phyloP scores from a whole-genome alignment of 1,140 invertebrate genomes.

The Drosophila triauraria region DNA sequence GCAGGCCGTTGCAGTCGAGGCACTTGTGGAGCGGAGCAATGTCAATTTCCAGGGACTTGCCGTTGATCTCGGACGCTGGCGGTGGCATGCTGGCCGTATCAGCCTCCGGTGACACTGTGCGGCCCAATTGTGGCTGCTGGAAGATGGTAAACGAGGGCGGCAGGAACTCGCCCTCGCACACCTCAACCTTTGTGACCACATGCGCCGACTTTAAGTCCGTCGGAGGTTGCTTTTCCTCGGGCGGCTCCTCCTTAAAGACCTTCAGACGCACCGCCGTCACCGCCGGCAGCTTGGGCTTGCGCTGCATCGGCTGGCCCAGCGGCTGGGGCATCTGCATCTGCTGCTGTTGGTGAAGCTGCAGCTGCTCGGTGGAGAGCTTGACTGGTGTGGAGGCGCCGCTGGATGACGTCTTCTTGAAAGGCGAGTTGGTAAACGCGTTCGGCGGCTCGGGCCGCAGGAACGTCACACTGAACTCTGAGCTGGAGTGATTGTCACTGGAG shows the following conservation, averaged over 20 bases:
- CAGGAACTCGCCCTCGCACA: slow-evolving; percentile 53
- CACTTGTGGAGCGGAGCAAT: slow-evolving; percentile 72
- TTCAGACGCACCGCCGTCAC: slow-evolving; percentile 64
- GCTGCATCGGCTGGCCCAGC: slow-evolving; percentile 42
- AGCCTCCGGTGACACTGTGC: slow-evolving; percentile 4
- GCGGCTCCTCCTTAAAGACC: slow-evolving; percentile 70
- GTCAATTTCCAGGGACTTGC: slow-evolving; percentile 51
- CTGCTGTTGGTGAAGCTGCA: slow-evolving; percentile 39
- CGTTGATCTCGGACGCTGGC: slow-evolving; percentile 27
- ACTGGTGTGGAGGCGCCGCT: slow-evolving; percentile 42
- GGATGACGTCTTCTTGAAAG: slow-evolving; percentile 63
- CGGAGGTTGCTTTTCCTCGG: slow-evolving; percentile 40
- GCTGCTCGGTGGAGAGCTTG: slow-evolving; percentile 52
- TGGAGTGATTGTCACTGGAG: slow-evolving; percentile 58
- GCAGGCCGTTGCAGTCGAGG: slow-evolving; percentile 72
- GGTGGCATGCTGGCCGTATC: slow-evolving; percentile 57
- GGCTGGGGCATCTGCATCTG: slow-evolving; percentile 27
- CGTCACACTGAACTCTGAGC: slow-evolving; percentile 67
- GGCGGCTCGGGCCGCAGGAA: slow-evolving; percentile 70
- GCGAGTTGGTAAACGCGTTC: slow-evolving; percentile 73
- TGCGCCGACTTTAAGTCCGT: background rate
- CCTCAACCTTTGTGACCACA: slow-evolving; percentile 63
- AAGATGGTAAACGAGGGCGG: slow-evolving; percentile 70
- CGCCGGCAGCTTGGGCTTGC: slow-evolving; percentile 62
- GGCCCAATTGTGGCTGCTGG: slow-evolving; percentile 39